A percentile compares a stretch with the other conserved stretches of the same genome.
Evolutionary conservation across 2,888 invertebrate species (phyloP).

Genomic region (Melanotus villosus): DNA sequence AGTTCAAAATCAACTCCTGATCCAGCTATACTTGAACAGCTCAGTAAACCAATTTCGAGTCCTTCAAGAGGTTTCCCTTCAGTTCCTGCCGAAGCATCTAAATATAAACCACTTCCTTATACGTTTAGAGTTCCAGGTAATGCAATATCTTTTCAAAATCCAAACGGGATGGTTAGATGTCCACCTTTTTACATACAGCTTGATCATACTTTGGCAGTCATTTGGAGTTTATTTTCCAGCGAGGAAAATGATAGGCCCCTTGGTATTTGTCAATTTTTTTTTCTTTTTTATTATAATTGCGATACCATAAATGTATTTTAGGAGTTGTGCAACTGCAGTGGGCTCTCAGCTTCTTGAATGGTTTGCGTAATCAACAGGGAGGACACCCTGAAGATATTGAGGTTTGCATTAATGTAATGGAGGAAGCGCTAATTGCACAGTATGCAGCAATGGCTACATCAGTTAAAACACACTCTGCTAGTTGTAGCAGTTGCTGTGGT

Average conservation of each 20-base stretch:
- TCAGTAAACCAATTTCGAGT: background rate
- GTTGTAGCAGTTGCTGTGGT: too few relatives aligned
- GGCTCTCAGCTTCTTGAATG: slow-evolving; percentile 65
- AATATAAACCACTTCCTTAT: slow-evolving; percentile 60
- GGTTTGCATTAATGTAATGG: slow-evolving; percentile 63
- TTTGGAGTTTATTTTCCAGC: slow-evolving; percentile 66
- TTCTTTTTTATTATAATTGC: too few relatives aligned
- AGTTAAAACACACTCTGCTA: background rate
- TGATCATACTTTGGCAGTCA: slow-evolving; percentile 67
- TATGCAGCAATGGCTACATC: slow-evolving; percentile 62
- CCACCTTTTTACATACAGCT: slow-evolving; percentile 66
- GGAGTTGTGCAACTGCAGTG: slow-evolving; percentile 68
- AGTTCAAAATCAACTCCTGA: background rate
- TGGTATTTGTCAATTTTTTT: too few relatives aligned
- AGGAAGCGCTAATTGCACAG: slow-evolving; percentile 64
- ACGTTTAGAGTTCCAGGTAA: slow-evolving; percentile 61
- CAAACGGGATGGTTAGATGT: slow-evolving; percentile 56
- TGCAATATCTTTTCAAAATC: slow-evolving; percentile 49
- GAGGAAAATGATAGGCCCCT: slow-evolving; percentile 54
- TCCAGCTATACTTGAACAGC: background rate
- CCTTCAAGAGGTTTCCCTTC: background rate
- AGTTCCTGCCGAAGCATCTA: background rate
- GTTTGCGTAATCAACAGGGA: slow-evolving; percentile 61
- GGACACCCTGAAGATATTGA: slow-evolving; percentile 64
- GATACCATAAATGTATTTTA: slow-evolving; percentile 28